Base-by-base conservation (phyloP, 1,140 invertebrate species). In the Conus ventricosus region DNA sequence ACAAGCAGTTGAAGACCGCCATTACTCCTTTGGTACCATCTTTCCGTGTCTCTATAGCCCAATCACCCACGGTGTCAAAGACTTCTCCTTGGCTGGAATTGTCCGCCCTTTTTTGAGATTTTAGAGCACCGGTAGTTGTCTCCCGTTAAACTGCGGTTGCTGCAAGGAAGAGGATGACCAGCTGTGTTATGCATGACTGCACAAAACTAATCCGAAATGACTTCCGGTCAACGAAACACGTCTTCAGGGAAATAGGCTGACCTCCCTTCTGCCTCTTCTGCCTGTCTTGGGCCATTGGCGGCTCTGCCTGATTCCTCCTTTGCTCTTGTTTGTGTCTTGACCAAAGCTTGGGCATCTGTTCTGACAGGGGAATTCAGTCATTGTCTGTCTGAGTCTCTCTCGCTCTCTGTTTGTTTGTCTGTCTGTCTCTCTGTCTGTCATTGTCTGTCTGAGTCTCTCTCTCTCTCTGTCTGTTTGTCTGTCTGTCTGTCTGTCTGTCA, bases 201-300 rank as follows among this genome's bases (percentile, higher is more conserved):
- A 63, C 84, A 85, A 85, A 85, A 57, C 84, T 55, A 85, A 85
- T 85, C 57, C 0, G 39, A 39, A 85, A 85, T 85, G 84, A 10
- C 84, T 85, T 39, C 39, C 39, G 39, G 39, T 39, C 39, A 39
- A 85, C 67, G 84, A 85, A 67, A 85, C 84, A 85, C 63, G 84
- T 85, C 84, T 39, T 0, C 60, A 20, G 60, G 84, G 60, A 85
- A 85, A 85, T 85, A 85, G 55, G 84, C 55, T 67, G 57, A 39
- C 84, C 25, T 20, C 57, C 20, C 13, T 85, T 85, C 84, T 67
- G 13, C 84, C 25, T 55, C 57, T 85, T 85, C 84, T 85, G 57
- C 84, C 57, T 85, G 84, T 85, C 84, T 67, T 71, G 84, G 60
- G 67, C 63, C 60, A 85, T 85, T 75, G n/a, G 39, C 71, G 15